These are phyloP conservation scores for Torymus aiolomorphi DNA, from an alignment of 2,888 invertebrate species.

Conservation along the genomic window DNA sequence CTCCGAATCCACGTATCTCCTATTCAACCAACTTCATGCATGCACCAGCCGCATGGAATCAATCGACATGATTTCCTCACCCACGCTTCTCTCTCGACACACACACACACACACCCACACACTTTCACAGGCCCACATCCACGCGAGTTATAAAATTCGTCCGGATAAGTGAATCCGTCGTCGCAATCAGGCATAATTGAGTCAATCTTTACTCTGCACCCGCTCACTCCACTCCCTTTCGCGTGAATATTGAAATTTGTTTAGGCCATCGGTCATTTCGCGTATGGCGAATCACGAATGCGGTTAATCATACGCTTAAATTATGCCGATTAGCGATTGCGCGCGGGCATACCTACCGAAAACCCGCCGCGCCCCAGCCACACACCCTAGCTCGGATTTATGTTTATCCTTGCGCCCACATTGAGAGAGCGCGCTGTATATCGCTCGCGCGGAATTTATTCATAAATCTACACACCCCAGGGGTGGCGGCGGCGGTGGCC, in stretches of 20 bases:
- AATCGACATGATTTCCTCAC: too few species aligned
- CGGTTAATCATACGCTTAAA: constrained; percentile 68
- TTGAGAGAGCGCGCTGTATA: constrained; percentile 43
- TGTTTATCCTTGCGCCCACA: constrained; percentile 53
- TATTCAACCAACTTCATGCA: too few species aligned
- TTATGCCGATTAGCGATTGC: constrained; percentile 67
- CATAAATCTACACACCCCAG: constrained; percentile 40
- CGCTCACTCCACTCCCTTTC: not conserved
- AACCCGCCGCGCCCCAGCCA: constrained; percentile 41
- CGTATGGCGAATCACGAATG: constrained; percentile 52
- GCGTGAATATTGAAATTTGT: constrained; percentile 60
- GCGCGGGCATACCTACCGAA: constrained; percentile 1
- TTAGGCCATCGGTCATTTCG: constrained; percentile 52
- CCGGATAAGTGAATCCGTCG: constrained; percentile 43
- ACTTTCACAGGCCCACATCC: too few species aligned
- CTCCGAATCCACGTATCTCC: too few species aligned
- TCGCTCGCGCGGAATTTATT: constrained; percentile 52
- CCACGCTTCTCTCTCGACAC: too few species aligned
- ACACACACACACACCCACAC: too few species aligned
- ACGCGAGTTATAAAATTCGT: too few species aligned
- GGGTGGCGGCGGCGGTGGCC: not conserved
- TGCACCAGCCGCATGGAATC: too few species aligned
- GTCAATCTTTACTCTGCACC: constrained; percentile 41
- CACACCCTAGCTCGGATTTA: constrained; percentile 57
- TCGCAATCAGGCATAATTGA: constrained; percentile 49